These are phyloP conservation scores for Otocyon megalotis DNA, from an alignment of 2,113 vertebrate genomes.

Conservation along the genomic window DNA sequence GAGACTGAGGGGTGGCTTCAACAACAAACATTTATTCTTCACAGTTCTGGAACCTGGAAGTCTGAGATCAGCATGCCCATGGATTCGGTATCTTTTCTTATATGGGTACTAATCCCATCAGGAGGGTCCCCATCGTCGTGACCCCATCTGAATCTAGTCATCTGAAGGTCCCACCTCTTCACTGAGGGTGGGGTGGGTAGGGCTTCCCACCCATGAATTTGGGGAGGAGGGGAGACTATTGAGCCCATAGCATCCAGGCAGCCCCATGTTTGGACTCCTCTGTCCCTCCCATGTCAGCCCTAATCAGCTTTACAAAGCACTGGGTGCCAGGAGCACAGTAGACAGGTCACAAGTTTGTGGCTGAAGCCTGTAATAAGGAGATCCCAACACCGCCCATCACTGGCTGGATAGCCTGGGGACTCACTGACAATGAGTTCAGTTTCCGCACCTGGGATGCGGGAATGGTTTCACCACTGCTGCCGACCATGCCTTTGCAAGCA, in stretches of 20 bases:
- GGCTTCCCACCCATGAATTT: not conserved
- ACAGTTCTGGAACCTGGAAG: not conserved
- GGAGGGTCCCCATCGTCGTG: not conserved
- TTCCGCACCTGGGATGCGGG: not conserved
- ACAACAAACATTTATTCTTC: not conserved
- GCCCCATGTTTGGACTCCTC: not conserved
- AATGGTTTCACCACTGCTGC: not conserved
- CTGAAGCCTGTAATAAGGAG: not conserved
- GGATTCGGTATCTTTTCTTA: not conserved
- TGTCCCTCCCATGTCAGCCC: not conserved
- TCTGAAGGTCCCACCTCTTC: not conserved
- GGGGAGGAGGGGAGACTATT: not conserved
- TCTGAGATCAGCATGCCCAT: not conserved
- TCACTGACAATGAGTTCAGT: not conserved
- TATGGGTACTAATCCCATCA: not conserved
- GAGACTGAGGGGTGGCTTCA: not conserved
- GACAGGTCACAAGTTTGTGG: not conserved
- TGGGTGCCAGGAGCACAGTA: not conserved
- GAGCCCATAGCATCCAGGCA: not conserved
- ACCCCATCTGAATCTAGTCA: not conserved
- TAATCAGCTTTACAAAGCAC: not conserved
- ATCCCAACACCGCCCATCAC: not conserved
- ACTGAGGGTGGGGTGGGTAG: not conserved
- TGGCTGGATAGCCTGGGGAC: not conserved
- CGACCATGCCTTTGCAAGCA: not conserved